Evolutionary conservation across 2,797 vertebrate genomes (phyloP).

Genomic region (Chromis chromis): DNA sequence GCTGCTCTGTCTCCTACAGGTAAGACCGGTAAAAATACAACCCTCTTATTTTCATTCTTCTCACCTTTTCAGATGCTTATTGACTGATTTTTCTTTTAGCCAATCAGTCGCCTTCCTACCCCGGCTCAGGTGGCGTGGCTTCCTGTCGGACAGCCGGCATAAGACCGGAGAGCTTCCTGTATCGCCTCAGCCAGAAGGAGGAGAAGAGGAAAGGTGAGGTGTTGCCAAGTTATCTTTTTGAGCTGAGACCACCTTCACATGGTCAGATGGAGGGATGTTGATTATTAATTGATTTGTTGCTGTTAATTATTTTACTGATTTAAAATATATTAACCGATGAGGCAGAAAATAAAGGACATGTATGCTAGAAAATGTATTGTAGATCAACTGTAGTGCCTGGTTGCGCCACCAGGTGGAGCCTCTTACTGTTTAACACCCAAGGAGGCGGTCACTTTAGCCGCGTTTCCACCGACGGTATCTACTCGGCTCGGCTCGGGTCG

Average conservation of each 20-base stretch:
- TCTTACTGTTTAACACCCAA: no score
- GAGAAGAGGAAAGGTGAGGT: conserved; percentile 90
- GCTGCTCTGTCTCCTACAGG: conserved; percentile 87
- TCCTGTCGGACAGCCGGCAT: conserved; percentile 83
- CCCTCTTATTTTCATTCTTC: rapidly evolving
- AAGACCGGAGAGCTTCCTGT: conserved; percentile 94
- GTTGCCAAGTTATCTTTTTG: background rate
- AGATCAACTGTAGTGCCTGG: no score
- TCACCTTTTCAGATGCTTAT: background rate
- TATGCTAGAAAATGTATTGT: no score
- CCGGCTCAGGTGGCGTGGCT: conserved; percentile 81
- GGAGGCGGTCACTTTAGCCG: no score
- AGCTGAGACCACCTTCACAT: no score
- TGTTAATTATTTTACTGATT: no score
- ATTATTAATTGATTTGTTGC: no score
- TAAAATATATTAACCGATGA: no score
- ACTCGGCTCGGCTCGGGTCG: no score
- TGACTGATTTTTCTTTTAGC: conserved; percentile 56
- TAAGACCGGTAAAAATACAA: conserved; percentile 60
- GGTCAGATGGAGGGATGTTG: conserved; percentile 5
- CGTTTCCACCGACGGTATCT: no score
- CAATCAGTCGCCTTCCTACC: conserved; percentile 86
- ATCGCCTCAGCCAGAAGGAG: conserved; percentile 88
- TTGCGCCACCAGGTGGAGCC: no score
- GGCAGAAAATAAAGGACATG: no score